A percentile compares a stretch with the other conserved stretches of the same genome.
These are phyloP conservation scores for Anoplopoma fimbria DNA, from an alignment of 2,113 vertebrate genomes.

Conservation along the genomic window DNA sequence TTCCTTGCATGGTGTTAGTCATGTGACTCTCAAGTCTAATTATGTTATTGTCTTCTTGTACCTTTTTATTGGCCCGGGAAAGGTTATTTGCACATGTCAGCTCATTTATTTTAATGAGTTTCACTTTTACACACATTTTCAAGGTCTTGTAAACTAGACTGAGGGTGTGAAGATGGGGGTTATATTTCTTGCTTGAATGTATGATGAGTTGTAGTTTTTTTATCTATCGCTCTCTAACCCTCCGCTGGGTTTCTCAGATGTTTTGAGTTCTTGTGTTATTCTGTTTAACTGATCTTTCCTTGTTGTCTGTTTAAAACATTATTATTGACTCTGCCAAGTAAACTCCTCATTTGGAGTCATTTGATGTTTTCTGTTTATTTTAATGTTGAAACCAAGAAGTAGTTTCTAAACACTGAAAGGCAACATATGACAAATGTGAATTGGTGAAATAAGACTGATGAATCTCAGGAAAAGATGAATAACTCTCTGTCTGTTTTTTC, in stretches of 20 bases:
- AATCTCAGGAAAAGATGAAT: not conserved
- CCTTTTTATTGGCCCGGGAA: too few relatives aligned
- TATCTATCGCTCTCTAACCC: not conserved
- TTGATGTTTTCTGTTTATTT: not conserved
- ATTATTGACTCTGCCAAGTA: not conserved
- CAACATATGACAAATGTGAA: not conserved
- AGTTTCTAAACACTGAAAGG: not conserved
- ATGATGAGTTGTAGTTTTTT: too few relatives aligned
- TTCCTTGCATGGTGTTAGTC: not conserved
- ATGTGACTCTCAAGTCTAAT: not conserved
- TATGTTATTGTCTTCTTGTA: not conserved
- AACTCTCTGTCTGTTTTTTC: too few relatives aligned
- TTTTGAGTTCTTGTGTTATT: not conserved
- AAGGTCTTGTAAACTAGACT: too few relatives aligned
- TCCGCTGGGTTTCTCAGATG: not conserved
- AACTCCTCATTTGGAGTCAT: not conserved
- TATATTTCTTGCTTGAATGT: too few relatives aligned
- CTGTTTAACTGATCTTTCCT: not conserved
- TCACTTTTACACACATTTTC: too few relatives aligned
- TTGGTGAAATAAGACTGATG: not conserved
- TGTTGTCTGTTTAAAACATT: constrained; percentile 27
- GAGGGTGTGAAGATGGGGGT: too few relatives aligned
- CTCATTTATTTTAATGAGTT: too few relatives aligned
- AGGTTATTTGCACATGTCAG: too few relatives aligned
- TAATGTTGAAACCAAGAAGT: not conserved